Evolutionary conservation across 2,797 vertebrate genomes (phyloP), one percentile per base, ranked within the genome.

Genomic region (Neoniphon sammara): DNA sequence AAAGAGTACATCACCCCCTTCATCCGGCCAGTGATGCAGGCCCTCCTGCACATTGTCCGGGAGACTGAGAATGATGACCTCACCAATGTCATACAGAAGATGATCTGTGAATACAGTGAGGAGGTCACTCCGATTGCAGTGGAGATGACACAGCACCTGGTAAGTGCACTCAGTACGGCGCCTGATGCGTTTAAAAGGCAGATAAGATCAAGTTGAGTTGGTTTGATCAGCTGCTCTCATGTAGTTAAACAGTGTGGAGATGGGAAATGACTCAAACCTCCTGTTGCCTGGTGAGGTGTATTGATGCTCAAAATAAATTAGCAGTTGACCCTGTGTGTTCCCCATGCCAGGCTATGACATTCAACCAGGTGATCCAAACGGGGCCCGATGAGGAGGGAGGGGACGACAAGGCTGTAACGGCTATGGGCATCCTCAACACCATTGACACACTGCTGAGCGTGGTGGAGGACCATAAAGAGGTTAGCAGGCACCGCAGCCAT

Each of bases 91-190:
- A 99, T 99, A 86, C 98, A 99, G 92, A 99, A 99, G 92, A 99
- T 99, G 98, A 99, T 99, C 91, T 99, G 98, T 86, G 97, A 98
- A 93, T 99, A 99, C 92, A 99, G 98, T 55, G 98, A 98, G 91
- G 98, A 99, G 91, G 97, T 99, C 90, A 98, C 98, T 57, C 97
- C 98, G 34, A 99, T 99, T 77, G 98, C 98, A 34, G 98, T 99
- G 80, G 98, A 99, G 92, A 99, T 99, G 98, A 99, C 98, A 1
- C 98, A 99, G 84, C 98, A 99, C 91, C 93, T 99, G 95, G 98
- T 99, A 92, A 94, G 94, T 83, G 70, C 82, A 69, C 18, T 42
- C 25, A 4, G 31, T 30, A 20, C 34, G 5, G 18, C 12, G 20
- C 18, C 53, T 44, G 34, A 55, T 25, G 39, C 21, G 54, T 20